These are phyloP conservation scores for Loriculus beryllinus DNA, from an alignment of 2,797 vertebrate genomes.

Conservation along the genomic window DNA sequence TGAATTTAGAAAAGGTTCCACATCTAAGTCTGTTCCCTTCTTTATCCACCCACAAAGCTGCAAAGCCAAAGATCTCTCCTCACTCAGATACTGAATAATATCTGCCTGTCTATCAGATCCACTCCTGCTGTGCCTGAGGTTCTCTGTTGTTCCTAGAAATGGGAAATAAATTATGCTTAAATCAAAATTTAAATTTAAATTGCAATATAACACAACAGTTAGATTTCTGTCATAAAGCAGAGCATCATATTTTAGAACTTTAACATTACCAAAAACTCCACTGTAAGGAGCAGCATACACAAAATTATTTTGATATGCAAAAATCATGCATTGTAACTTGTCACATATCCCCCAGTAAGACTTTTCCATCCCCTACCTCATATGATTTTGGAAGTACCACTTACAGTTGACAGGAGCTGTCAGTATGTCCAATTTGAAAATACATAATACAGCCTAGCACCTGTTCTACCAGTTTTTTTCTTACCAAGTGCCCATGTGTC, in stretches of 20 bases:
- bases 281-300: not conserved
- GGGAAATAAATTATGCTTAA: not conserved
- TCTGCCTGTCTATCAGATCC: constrained; percentile 90
- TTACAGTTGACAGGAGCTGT: not conserved
- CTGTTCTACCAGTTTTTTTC: not conserved
- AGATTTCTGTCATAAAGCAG: not conserved
- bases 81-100: constrained; percentile 86
- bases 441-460: not conserved
- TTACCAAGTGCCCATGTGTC: not conserved
- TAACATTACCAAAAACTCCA: not conserved
- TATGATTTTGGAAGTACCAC: not conserved
- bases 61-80: constrained; percentile 91
- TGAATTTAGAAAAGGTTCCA: constrained; percentile 88
- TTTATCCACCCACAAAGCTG: constrained; percentile 96
- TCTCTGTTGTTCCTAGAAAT: constrained; percentile 86
- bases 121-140: constrained; percentile 85
- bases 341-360: not conserved
- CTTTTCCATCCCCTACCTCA: not conserved
- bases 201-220: not conserved
- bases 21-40: constrained; percentile 86
- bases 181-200: not conserved
- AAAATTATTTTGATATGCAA: not conserved
- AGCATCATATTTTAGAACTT: not conserved
- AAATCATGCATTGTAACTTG: not conserved
- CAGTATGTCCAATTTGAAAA: not conserved